These are phyloP conservation scores for Augochlora pura DNA, from an alignment of 1,140 invertebrate genomes.

Conservation along the genomic window DNA sequence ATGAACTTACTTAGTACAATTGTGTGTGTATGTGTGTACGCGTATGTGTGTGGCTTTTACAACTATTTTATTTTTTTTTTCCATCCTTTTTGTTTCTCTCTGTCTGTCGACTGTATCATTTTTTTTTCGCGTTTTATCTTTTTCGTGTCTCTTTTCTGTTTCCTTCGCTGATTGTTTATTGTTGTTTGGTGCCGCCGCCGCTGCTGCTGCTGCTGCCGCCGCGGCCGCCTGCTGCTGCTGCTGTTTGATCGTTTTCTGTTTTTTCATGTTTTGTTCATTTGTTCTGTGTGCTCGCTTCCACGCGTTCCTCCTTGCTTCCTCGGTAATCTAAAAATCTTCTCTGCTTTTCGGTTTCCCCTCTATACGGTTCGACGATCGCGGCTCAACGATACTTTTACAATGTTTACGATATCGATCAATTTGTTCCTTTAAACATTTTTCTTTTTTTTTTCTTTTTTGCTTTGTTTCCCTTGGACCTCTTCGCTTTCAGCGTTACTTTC, in stretches of 20 bases:
- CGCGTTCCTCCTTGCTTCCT: conserved; percentile 49
- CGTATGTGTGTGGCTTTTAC: conserved; percentile 72
- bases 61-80: conserved; percentile 62
- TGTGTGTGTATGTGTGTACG: conserved; percentile 74
- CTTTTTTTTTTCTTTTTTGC: too few relatives aligned
- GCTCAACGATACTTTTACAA: not conserved
- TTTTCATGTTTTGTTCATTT: conserved; percentile 1
- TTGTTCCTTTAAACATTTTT: too few relatives aligned
- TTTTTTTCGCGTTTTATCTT: conserved; percentile 40
- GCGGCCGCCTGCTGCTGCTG: conserved; percentile 1
- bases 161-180: conserved; percentile 24
- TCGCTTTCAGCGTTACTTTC: conserved; percentile 28
- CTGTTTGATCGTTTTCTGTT: not conserved
- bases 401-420: not conserved
- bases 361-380: conserved; percentile 13
- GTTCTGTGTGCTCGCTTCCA: conserved; percentile 31
- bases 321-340: not conserved
- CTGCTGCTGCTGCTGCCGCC: not conserved
- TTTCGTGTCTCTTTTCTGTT: not conserved
- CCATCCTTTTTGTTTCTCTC: conserved; percentile 28
- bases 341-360: conserved; percentile 15
- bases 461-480: conserved; percentile 19
- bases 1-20: conserved; percentile 79
- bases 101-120: conserved; percentile 2
- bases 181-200: not conserved